Conservation (phyloP, 2,797 vertebrate genomes). For the Dendrocincla fuliginosa region DNA sequence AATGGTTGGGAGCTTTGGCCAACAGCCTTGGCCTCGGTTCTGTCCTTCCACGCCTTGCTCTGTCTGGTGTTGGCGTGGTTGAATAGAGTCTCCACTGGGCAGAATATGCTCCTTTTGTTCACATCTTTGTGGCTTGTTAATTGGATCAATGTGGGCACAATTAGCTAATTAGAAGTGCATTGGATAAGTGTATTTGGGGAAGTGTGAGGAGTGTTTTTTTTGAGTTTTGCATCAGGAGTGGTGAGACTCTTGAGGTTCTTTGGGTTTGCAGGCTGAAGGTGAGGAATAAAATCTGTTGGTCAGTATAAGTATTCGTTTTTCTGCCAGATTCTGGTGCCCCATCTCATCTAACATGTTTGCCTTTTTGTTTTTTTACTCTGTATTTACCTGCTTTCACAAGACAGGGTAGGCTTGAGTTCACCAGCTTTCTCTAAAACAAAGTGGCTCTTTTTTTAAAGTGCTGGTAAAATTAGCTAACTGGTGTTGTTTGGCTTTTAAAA, state of each 20-base stretch:
- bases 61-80: not conserved
- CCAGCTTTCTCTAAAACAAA: slow-evolving; percentile 31
- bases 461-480: slow-evolving; percentile 58
- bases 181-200: not conserved
- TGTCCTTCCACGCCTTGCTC: not conserved
- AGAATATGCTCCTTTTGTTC: slow-evolving; percentile 5
- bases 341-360: not conserved
- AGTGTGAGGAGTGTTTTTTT: not conserved
- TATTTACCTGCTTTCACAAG: not conserved
- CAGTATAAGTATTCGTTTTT: not conserved
- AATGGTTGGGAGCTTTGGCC: not conserved
- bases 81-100: not conserved
- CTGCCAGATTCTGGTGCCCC: not conserved
- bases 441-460: not conserved
- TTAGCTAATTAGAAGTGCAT: slow-evolving; percentile 49
- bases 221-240: not conserved
- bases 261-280: not conserved
- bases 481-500: slow-evolving; percentile 47
- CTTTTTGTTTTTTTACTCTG: not conserved
- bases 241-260: not conserved
- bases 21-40: not conserved
- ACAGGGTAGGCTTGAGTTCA: not conserved
- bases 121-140: slow-evolving; percentile 16
- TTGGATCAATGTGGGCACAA: slow-evolving; percentile 39
- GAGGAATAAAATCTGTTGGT: not conserved